phyloP scores from a whole-genome alignment of 92 coral and sea anemone genomes.

The Heteractis magnifica region DNA sequence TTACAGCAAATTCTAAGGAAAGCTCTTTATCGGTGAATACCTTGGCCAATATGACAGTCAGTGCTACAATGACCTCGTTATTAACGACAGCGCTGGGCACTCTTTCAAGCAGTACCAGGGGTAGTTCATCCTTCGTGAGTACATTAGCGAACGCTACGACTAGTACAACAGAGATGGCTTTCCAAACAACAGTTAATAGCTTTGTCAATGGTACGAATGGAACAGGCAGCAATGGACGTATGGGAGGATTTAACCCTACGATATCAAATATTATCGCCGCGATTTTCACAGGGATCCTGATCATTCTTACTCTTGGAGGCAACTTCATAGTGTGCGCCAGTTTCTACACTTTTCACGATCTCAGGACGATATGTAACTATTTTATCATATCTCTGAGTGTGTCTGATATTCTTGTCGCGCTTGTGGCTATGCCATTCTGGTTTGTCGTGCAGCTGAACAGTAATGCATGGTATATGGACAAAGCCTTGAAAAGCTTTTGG shows the following conservation, averaged over 20 bases:
- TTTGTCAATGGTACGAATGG: slow-evolving; percentile 14
- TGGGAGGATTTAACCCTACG: slow-evolving; percentile 13
- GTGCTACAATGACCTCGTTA: background rate
- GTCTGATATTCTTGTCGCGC: slow-evolving; percentile 83
- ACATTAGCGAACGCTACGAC: background rate
- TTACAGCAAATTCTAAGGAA: background rate
- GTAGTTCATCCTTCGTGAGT: background rate
- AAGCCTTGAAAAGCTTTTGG: slow-evolving; percentile 56
- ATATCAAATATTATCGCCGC: slow-evolving; percentile 66
- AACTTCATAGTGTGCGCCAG: slow-evolving; percentile 86
- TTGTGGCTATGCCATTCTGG: slow-evolving; percentile 90
- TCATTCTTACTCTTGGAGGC: slow-evolving; percentile 71
- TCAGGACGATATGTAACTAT: slow-evolving; percentile 88
- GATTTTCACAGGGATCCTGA: slow-evolving; percentile 63
- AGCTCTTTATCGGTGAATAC: background rate
- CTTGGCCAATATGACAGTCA: background rate
- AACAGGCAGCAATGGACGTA: background rate
- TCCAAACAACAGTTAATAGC: slow-evolving; percentile 4
- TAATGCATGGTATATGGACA: slow-evolving; percentile 39
- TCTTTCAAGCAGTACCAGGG: background rate
- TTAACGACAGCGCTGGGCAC: background rate
- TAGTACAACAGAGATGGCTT: background rate
- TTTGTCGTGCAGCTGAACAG: slow-evolving; percentile 58
- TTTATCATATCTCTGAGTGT: slow-evolving; percentile 82
- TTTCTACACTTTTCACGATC: slow-evolving; percentile 80